Percentiles rank a stretch among this genome's conserved stretches.
Conservation (phyloP, 2,113 vertebrate species). For the Rallus limicola region DNA sequence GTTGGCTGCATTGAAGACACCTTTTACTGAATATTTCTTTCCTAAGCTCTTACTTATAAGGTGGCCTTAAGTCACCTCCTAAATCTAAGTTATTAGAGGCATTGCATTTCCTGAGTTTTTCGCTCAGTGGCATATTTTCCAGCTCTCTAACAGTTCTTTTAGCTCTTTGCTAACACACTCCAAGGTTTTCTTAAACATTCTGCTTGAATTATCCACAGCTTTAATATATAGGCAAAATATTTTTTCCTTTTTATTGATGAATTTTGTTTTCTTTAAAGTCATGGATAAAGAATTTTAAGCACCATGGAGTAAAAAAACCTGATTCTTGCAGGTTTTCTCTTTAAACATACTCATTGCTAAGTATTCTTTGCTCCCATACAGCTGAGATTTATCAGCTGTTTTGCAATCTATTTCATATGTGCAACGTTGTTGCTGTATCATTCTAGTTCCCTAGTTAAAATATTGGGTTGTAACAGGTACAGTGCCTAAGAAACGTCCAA, state of each 20-base stretch:
- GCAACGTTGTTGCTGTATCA: neutral
- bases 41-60: neutral
- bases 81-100: neutral
- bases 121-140: neutral
- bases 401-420: neutral
- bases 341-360: neutral
- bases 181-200: neutral
- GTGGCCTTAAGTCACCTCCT: slow-evolving; percentile 27
- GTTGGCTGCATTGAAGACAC: neutral
- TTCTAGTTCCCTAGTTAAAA: neutral
- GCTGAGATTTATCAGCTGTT: neutral
- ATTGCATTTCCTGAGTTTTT: slow-evolving; percentile 23
- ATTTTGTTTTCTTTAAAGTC: neutral
- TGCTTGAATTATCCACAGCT: neutral
- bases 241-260: neutral
- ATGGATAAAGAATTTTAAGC: neutral
- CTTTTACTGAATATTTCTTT: neutral
- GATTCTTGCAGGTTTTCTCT: neutral
- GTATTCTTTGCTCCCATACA: neutral
- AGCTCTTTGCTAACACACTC: neutral
- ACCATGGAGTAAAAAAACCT: neutral
- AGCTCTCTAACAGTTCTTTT: slow-evolving; percentile 2
- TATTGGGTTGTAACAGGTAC: neutral
- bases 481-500: neutral
- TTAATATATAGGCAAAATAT: neutral